A percentile compares a stretch with the other conserved stretches of the same genome.
Conservation (phyloP, 2,113 vertebrate species). For the Nyctibius bracteatus region DNA sequence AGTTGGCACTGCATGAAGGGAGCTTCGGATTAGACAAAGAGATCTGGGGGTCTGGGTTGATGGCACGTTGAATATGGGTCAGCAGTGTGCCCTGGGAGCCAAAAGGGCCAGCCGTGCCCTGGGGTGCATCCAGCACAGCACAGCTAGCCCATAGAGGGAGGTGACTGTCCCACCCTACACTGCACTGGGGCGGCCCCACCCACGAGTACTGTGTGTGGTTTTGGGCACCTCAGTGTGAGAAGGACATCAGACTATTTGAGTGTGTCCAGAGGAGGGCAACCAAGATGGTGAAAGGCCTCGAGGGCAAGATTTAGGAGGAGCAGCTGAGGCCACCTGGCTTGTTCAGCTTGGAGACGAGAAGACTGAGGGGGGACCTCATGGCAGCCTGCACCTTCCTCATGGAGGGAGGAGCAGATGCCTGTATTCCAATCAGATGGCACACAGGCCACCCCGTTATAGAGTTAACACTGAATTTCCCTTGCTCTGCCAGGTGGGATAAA, state of each 20-base stretch:
- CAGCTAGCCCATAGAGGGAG: fast-evolving
- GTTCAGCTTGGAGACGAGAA: too few species aligned
- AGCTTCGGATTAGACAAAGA: background rate
- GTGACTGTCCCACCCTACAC: background rate
- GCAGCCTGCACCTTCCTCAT: too few species aligned
- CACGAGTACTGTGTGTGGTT: fast-evolving
- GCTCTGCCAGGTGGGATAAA: fast-evolving
- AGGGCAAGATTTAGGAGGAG: background rate
- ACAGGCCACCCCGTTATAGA: background rate
- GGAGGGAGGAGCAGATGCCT: background rate
- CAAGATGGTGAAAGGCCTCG: background rate
- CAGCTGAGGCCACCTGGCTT: background rate
- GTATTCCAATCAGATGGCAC: background rate
- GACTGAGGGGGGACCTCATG: too few species aligned
- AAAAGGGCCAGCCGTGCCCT: fast-evolving
- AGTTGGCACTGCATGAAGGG: fast-evolving
- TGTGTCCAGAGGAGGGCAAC: background rate
- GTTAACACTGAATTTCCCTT: background rate
- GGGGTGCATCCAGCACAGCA: fast-evolving
- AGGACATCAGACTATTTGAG: background rate
- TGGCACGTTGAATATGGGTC: fast-evolving
- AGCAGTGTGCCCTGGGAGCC: background rate
- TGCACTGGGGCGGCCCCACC: fast-evolving
- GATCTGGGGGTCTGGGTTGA: background rate
- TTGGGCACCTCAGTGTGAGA: too few species aligned